Evolutionary conservation across 2,113 vertebrate genomes (phyloP).

Genomic region (Salvelinus sp.): DNA sequence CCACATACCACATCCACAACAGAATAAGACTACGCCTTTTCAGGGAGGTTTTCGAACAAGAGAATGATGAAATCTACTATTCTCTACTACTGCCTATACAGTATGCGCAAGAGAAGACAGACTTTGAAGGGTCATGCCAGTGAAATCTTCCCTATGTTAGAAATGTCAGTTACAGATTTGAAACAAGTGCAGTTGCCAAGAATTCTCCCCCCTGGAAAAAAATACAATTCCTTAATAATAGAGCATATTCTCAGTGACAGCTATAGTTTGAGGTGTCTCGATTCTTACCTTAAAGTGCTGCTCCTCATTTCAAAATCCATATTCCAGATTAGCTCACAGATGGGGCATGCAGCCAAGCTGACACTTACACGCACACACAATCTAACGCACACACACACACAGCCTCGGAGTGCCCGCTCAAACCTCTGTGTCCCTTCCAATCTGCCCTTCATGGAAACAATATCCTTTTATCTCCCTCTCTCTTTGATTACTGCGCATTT

Average conservation of each 20-base stretch:
- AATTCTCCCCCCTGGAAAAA: background rate
- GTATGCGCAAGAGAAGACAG: background rate
- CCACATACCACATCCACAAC: background rate
- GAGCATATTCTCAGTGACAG: background rate
- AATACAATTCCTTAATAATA: background rate
- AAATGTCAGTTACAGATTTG: background rate
- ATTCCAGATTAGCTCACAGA: constrained; percentile 58
- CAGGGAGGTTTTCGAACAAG: background rate
- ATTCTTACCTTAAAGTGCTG: constrained; percentile 67
- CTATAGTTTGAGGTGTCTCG: background rate
- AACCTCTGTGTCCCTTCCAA: constrained; percentile 45
- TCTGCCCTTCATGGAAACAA: constrained; percentile 65
- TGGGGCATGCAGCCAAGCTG: constrained; percentile 40
- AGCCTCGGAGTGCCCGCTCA: constrained; percentile 18
- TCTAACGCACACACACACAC: constrained; percentile 19
- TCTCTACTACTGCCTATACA: background rate
- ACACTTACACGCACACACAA: constrained; percentile 15
- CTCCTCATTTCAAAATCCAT: constrained; percentile 62
- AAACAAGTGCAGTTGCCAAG: background rate
- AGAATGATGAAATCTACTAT: background rate
- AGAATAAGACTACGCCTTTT: constrained; percentile 2
- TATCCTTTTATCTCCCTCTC: constrained; percentile 5
- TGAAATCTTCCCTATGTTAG: background rate
- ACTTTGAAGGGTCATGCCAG: background rate
- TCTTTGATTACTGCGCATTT: constrained; percentile 22